These are phyloP conservation scores for Ennomos quercinarius DNA, from an alignment of 2,888 invertebrate genomes.

Conservation along the genomic window DNA sequence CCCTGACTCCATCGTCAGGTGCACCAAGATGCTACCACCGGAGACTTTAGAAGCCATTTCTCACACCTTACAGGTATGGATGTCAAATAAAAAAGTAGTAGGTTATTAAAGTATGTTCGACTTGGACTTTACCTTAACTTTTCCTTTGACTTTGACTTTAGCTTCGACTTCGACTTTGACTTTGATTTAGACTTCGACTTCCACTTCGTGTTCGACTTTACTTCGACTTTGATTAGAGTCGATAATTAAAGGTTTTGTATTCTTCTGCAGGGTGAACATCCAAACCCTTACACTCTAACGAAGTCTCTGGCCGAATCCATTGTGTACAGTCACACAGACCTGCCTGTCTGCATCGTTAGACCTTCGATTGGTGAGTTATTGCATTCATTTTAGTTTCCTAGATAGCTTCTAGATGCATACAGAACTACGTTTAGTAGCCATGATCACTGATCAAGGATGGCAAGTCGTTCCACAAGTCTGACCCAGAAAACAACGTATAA, in stretches of 20 bases:
- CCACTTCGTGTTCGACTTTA: no score
- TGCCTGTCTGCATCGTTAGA: slow-evolving; percentile 96
- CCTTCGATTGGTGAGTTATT: slow-evolving; percentile 92
- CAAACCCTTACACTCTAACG: slow-evolving; percentile 98
- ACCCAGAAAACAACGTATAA: no score
- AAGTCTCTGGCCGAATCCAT: slow-evolving; percentile 97
- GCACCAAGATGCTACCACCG: slow-evolving; percentile 86
- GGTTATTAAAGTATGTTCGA: not conserved
- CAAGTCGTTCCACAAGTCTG: no score
- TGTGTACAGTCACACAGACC: slow-evolving; percentile 88
- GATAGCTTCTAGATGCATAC: not conserved
- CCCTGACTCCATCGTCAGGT: slow-evolving; percentile 86
- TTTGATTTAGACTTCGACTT: no score
- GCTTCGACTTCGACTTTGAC: no score
- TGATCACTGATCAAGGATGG: no score
- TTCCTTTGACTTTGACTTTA: no score
- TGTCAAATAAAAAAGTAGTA: not conserved
- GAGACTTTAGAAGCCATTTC: slow-evolving; percentile 86
- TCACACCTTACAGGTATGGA: slow-evolving; percentile 82
- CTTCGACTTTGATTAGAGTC: no score
- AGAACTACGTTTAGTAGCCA: no score
- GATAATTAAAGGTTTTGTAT: not conserved
- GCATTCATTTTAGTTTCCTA: not conserved
- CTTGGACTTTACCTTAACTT: no score
- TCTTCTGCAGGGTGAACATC: slow-evolving; percentile 88